Evolutionary conservation across 2,888 invertebrate species (phyloP).

Genomic region (Lingula anatina): DNA sequence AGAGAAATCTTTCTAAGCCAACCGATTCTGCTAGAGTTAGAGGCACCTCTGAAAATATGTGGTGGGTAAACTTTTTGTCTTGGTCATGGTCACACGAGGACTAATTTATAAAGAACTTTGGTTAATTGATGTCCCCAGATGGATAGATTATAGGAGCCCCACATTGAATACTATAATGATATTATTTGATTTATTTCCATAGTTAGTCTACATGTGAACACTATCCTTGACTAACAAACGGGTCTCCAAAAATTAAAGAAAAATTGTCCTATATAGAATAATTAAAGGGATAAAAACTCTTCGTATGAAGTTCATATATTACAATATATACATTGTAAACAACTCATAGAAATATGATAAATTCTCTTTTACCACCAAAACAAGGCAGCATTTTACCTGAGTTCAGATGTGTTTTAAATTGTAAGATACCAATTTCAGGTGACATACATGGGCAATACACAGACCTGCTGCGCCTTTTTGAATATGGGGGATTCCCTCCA

Average conservation of each 20-base stretch:
- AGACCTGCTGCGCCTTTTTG: slow-evolving; percentile 50
- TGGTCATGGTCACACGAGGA: background rate
- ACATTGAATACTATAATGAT: background rate
- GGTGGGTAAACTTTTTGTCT: slow-evolving; percentile 48
- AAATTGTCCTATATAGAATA: too few relatives aligned
- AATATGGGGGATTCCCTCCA: slow-evolving; percentile 53
- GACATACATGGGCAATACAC: slow-evolving; percentile 53
- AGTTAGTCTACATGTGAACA: too few relatives aligned
- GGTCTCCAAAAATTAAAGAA: too few relatives aligned
- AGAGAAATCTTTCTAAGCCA: slow-evolving; percentile 61
- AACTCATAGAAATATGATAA: too few relatives aligned
- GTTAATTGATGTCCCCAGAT: background rate
- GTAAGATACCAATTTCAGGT: too few relatives aligned
- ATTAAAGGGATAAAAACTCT: too few relatives aligned
- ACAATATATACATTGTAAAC: too few relatives aligned
- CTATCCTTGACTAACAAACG: too few relatives aligned
- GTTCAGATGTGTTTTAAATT: too few relatives aligned
- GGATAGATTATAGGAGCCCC: background rate
- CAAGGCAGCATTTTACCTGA: too few relatives aligned
- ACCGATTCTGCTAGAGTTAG: slow-evolving; percentile 59
- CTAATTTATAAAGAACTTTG: background rate
- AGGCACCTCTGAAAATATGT: slow-evolving; percentile 61
- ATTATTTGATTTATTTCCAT: background rate
- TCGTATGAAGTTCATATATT: too few relatives aligned
- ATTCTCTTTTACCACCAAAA: too few relatives aligned